Evolutionary conservation across 2,113 vertebrate species (phyloP).

Genomic region (Corapipo altera): DNA sequence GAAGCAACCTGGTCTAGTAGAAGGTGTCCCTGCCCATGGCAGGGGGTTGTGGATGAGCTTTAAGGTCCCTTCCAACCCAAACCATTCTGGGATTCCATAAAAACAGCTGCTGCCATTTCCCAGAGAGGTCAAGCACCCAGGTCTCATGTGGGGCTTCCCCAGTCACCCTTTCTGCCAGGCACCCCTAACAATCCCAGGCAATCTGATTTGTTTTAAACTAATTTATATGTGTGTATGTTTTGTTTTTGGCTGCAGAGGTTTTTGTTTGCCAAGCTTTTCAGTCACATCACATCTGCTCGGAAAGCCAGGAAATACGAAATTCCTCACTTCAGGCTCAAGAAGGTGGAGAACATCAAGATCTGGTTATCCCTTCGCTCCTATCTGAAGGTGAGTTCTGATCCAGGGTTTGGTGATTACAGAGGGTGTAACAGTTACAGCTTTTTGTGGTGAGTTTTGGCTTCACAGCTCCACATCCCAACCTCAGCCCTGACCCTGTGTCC

Average conservation of each 20-base stretch:
- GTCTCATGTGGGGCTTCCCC: background rate
- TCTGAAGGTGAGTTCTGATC: constrained; percentile 81
- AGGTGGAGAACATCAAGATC: constrained; percentile 99
- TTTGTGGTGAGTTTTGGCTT: background rate
- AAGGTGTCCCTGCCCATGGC: background rate
- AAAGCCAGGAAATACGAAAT: constrained; percentile 97
- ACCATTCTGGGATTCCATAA: background rate
- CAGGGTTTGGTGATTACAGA: background rate
- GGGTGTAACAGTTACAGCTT: background rate
- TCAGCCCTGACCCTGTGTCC: background rate
- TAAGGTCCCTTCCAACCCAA: background rate
- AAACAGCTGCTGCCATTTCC: background rate
- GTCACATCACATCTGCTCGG: constrained; percentile 95
- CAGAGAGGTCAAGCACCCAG: fast-evolving
- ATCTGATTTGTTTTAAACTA: background rate
- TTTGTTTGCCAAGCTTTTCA: constrained; percentile 96
- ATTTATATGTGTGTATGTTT: background rate
- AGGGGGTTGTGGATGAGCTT: background rate
- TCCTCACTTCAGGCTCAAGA: constrained; percentile 97
- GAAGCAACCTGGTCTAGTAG: background rate
- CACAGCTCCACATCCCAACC: background rate
- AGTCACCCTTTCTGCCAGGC: background rate
- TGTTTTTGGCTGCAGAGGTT: constrained; percentile 80
- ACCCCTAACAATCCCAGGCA: background rate
- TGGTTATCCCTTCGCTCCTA: constrained; percentile 97